These are phyloP conservation scores for Lithobius niger DNA, from an alignment of 1,140 invertebrate species.

Conservation along the genomic window DNA sequence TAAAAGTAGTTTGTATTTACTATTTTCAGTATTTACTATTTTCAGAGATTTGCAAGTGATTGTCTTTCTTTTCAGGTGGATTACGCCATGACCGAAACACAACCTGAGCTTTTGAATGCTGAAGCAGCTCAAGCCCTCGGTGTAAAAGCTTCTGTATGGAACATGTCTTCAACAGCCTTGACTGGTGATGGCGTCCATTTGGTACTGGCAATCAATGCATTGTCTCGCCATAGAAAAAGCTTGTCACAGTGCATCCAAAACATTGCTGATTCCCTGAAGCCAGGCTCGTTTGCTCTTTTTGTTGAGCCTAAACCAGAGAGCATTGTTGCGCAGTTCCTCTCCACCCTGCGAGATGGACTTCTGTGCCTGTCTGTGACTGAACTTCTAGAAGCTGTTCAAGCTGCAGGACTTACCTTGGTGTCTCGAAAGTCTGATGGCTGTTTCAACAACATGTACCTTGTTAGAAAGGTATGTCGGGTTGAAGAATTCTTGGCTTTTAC, in stretches of 20 bases:
- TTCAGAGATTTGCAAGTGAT: too few species aligned
- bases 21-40: too few species aligned
- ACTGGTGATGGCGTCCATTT: conserved; percentile 24
- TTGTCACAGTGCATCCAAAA: conserved; percentile 26
- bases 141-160: conserved; percentile 25
- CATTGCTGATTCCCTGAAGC: conserved; percentile 45
- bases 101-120: conserved; percentile 14
- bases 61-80: not conserved
- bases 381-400: conserved; percentile 26
- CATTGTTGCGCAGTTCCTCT: conserved; percentile 22
- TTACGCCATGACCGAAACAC: conserved; percentile 8
- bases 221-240: not conserved
- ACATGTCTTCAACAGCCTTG: conserved; percentile 19
- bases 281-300: conserved; percentile 59
- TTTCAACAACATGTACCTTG: conserved; percentile 1
- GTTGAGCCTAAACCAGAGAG: conserved; percentile 49
- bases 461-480: conserved; percentile 10
- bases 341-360: not conserved
- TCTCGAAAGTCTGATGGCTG: conserved; percentile 29
- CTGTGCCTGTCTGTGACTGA: not conserved
- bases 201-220: conserved; percentile 27
- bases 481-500: too few species aligned
- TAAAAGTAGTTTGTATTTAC: too few species aligned
- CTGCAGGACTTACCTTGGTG: conserved; percentile 32
- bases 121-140: conserved; percentile 19